phyloP scores from a whole-genome alignment of 2,888 invertebrate species.

The Drosophila yooni region DNA sequence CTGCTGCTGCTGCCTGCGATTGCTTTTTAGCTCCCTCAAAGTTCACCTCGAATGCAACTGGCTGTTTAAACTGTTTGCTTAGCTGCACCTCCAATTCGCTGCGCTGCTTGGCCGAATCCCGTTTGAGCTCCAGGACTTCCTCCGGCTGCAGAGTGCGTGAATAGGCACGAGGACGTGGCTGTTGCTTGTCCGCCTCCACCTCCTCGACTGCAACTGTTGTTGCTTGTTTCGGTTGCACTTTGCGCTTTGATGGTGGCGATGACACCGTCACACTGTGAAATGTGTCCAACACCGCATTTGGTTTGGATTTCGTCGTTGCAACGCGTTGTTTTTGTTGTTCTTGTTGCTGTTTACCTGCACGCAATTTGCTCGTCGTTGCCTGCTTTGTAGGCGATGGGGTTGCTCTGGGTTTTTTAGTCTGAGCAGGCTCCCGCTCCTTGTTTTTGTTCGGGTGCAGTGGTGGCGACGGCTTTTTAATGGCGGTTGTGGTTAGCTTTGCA shows the following conservation, averaged over 20 bases:
- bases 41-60: slow-evolving; percentile 83
- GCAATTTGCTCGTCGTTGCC: slow-evolving; percentile 40
- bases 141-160: slow-evolving; percentile 80
- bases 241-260: slow-evolving; percentile 83
- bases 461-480: slow-evolving; percentile 34
- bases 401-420: slow-evolving; percentile 41
- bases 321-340: slow-evolving; percentile 35
- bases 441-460: slow-evolving; percentile 38
- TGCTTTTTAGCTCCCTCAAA: slow-evolving; percentile 63
- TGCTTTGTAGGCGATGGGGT: slow-evolving; percentile 59
- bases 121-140: slow-evolving; percentile 79
- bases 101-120: slow-evolving; percentile 64
- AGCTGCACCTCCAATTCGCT: slow-evolving; percentile 54
- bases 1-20: slow-evolving; percentile 6
- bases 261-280: slow-evolving; percentile 84
- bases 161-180: slow-evolving; percentile 47
- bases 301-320: slow-evolving; percentile 63
- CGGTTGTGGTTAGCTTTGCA: slow-evolving; percentile 29
- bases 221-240: slow-evolving; percentile 50
- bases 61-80: slow-evolving; percentile 57
- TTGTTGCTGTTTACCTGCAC: slow-evolving; percentile 43
- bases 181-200: slow-evolving; percentile 15
- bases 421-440: slow-evolving; percentile 36
- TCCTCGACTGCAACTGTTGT: not conserved
- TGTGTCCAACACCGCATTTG: slow-evolving; percentile 83